A percentile compares a stretch with the other conserved stretches of the same genome.
These are phyloP conservation scores for Spilosoma lubricipeda DNA, from an alignment of 2,888 invertebrate genomes.

Conservation along the genomic window DNA sequence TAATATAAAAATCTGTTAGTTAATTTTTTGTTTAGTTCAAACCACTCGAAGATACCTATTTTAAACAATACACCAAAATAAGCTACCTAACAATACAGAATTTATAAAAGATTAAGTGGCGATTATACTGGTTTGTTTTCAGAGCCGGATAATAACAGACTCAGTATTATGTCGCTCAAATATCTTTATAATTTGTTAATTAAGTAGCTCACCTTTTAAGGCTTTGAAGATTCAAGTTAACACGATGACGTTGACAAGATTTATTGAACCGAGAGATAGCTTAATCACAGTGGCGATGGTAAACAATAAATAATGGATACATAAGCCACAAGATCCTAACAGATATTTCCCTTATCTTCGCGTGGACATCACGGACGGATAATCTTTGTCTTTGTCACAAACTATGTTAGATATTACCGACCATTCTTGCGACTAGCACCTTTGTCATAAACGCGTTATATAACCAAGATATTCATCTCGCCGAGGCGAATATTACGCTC, in stretches of 20 bases:
- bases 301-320: constrained; percentile 41
- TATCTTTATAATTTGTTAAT: constrained; percentile 44
- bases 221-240: constrained; percentile 21
- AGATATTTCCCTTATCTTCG: constrained; percentile 36
- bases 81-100: constrained; percentile 44
- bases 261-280: constrained; percentile 29
- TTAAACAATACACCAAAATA: constrained; percentile 39
- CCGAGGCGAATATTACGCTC: constrained; percentile 23
- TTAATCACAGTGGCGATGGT: constrained; percentile 12
- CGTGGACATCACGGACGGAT: constrained; percentile 26
- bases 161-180: constrained; percentile 42
- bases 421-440: constrained; percentile 17
- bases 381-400: constrained; percentile 37
- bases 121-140: constrained; percentile 43
- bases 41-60: constrained; percentile 46
- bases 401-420: constrained; percentile 43
- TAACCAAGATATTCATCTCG: constrained; percentile 15
- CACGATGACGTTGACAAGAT: constrained; percentile 15
- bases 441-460: constrained; percentile 26
- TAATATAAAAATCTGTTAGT: constrained; percentile 4
- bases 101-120: constrained; percentile 39
- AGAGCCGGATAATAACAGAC: constrained; percentile 47
- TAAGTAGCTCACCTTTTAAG: constrained; percentile 34
- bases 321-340: constrained; percentile 41
- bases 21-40: constrained; percentile 25